Percentiles rank a stretch among this genome's conserved stretches.
These are phyloP conservation scores for Epizoanthus rinbou DNA, from an alignment of 92 coral and sea anemone species.

Conservation along the genomic window DNA sequence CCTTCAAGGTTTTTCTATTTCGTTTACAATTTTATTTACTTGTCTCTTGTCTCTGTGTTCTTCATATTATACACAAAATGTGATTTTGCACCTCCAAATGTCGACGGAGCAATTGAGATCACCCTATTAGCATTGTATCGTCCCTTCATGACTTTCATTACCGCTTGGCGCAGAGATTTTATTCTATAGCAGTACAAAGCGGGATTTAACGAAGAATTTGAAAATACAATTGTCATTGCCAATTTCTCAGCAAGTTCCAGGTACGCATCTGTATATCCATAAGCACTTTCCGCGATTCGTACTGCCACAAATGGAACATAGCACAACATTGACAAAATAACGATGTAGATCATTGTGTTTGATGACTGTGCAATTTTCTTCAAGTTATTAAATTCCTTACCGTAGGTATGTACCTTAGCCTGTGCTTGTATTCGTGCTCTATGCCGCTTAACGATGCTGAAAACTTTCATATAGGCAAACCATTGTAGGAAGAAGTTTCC, in stretches of 20 bases:
- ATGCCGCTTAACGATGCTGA: slow-evolving; percentile 1
- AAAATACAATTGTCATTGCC: slow-evolving; percentile 43
- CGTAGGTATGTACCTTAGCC: background rate
- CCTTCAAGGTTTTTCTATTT: too few relatives aligned
- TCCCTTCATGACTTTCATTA: slow-evolving; percentile 7
- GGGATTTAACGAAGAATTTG: slow-evolving; percentile 14
- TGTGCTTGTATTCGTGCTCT: slow-evolving; percentile 16
- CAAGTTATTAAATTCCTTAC: background rate
- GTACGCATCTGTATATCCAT: background rate
- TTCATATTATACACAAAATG: background rate
- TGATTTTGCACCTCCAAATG: background rate
- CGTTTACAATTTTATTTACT: too few relatives aligned
- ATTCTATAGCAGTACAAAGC: slow-evolving; percentile 30
- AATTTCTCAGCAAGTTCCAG: slow-evolving; percentile 29
- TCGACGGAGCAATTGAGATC: background rate
- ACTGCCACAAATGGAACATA: slow-evolving; percentile 34
- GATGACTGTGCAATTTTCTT: slow-evolving; percentile 28
- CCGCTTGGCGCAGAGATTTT: slow-evolving; percentile 8
- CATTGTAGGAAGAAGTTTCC: slow-evolving; percentile 10
- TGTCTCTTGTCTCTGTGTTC: too few relatives aligned
- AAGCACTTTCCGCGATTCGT: slow-evolving; percentile 20
- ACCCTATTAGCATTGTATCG: background rate
- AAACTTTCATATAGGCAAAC: slow-evolving; percentile 30
- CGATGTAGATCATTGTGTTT: slow-evolving; percentile 29
- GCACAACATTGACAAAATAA: slow-evolving; percentile 19